phyloP scores from a whole-genome alignment of 1,140 invertebrate genomes.

The Drosophila grimshawi region DNA sequence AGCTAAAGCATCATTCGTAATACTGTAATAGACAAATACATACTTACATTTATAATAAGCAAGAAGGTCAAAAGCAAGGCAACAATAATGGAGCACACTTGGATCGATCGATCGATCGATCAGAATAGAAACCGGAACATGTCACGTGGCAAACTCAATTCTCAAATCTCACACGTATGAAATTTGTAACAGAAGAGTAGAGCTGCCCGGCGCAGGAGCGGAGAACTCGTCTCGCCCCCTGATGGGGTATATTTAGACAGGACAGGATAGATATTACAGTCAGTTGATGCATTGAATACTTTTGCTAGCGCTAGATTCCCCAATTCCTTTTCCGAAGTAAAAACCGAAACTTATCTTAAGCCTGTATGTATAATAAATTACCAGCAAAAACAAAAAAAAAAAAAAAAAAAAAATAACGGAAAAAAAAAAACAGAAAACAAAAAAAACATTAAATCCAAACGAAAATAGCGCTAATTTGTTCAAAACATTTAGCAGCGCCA shows the following conservation, averaged over 20 bases:
- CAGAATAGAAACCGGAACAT: neutral
- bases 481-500: slow-evolving; percentile 71
- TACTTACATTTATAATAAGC: slow-evolving; percentile 46
- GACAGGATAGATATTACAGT: slow-evolving; percentile 46
- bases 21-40: slow-evolving; percentile 42
- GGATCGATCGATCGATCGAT: slow-evolving; percentile 5
- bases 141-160: slow-evolving; percentile 14
- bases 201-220: slow-evolving; percentile 2
- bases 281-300: slow-evolving; percentile 24
- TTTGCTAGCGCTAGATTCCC: slow-evolving; percentile 13
- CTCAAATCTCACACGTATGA: neutral
- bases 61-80: slow-evolving; percentile 18
- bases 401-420: slow-evolving; percentile 1
- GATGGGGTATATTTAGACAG: neutral
- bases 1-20: slow-evolving; percentile 45
- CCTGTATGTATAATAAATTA: slow-evolving; percentile 16
- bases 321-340: slow-evolving; percentile 42
- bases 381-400: neutral
- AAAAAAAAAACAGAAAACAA: slow-evolving; percentile 10
- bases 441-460: slow-evolving; percentile 25
- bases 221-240: neutral
- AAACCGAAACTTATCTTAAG: slow-evolving; percentile 24
- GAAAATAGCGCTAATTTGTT: slow-evolving; percentile 58
- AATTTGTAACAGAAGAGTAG: slow-evolving; percentile 1
- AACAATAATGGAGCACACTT: neutral